Evolutionary conservation across 2,113 vertebrate species (phyloP), one percentile per base, ranked within the genome.

Genomic region (Hemiscyllium ocellatum): DNA sequence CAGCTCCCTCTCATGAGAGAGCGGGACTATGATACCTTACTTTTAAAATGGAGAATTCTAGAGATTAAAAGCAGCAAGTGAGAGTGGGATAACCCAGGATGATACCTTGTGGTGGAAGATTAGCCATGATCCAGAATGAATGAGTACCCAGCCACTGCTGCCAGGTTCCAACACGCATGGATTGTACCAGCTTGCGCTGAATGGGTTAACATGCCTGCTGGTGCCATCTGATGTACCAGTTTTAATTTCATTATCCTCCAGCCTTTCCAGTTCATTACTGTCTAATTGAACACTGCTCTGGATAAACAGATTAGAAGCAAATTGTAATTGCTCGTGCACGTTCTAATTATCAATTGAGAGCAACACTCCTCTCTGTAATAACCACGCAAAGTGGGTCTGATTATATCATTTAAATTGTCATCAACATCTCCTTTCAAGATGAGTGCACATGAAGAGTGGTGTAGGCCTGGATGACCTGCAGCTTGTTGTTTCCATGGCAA

Each of bases 251-350:
- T 93, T 93, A 8, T 65, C 61, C 29, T 93, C 61, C n/a, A 93
- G 65, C 65, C n/a, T 66, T 66, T 93, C 89, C 89, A 66, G 61
- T 17, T 37, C 56, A 93, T 93, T 93, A 93, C 61, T 33, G n/a
- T 37, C 65, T 37, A 66, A 93, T 93, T 93, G 89, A 66, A 93
- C n/a, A 37, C 56, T 66, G 61, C 89, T 93, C 56, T 37, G 61
- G 65, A 37, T 93, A 93, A 93, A 93, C 89, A 93, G 89, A 93
- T 93, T 93, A 93, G 33, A 66, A 93, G 56, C 89, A 93, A n/a
- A 93, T 93, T 93, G 33, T 93, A 93, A 93, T 93, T 93, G 65
- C 56, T 22, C 19, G 61, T 2, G 66, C 89, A 47, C 61, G 7
- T 42, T 93, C 89, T 66, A 93, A 93, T 93, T 93, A 93, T 33